These are phyloP conservation scores for Drosophila borborema DNA, from an alignment of 2,888 invertebrate genomes.

Conservation along the genomic window DNA sequence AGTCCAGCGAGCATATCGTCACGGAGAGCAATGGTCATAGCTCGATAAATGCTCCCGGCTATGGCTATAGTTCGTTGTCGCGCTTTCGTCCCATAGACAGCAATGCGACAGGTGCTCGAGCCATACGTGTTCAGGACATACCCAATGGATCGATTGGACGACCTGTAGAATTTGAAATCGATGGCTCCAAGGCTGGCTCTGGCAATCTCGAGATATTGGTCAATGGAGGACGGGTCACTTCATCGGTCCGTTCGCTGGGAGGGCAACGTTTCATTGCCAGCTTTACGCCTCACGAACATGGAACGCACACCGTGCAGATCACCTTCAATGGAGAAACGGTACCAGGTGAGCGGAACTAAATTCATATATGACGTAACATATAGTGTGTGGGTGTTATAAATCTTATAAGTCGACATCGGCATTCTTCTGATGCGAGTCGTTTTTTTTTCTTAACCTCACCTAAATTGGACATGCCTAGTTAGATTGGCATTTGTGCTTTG, in stretches of 20 bases:
- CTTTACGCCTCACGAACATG: constrained; percentile 95
- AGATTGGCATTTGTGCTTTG: constrained; percentile 6
- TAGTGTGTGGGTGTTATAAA: constrained; percentile 28
- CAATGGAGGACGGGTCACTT: constrained; percentile 97
- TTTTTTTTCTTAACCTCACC: constrained; percentile 11
- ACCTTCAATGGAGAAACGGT: constrained; percentile 97
- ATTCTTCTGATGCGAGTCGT: constrained; percentile 28
- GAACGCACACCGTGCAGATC: constrained; percentile 95
- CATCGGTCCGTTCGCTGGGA: constrained; percentile 95
- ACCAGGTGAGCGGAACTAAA: constrained; percentile 90
- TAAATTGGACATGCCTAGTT: constrained; percentile 34
- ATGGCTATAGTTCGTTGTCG: constrained; percentile 81
- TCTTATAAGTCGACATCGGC: constrained; percentile 21
- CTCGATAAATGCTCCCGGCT: constrained; percentile 43
- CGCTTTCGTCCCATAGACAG: constrained; percentile 86
- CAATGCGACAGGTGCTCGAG: constrained; percentile 91
- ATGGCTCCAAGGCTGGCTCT: constrained; percentile 97
- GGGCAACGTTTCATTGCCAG: constrained; percentile 95
- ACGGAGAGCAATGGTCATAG: constrained; percentile 81
- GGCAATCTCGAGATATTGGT: constrained; percentile 98
- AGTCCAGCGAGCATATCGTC: constrained; percentile 84
- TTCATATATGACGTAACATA: constrained; percentile 27
- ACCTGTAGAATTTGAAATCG: constrained; percentile 98
- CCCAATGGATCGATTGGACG: constrained; percentile 95
- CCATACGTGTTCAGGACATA: constrained; percentile 94